Evolutionary conservation across 2,797 vertebrate genomes (phyloP), one percentile per base, ranked within the genome.

Genomic region (Galaxias olidus): DNA sequence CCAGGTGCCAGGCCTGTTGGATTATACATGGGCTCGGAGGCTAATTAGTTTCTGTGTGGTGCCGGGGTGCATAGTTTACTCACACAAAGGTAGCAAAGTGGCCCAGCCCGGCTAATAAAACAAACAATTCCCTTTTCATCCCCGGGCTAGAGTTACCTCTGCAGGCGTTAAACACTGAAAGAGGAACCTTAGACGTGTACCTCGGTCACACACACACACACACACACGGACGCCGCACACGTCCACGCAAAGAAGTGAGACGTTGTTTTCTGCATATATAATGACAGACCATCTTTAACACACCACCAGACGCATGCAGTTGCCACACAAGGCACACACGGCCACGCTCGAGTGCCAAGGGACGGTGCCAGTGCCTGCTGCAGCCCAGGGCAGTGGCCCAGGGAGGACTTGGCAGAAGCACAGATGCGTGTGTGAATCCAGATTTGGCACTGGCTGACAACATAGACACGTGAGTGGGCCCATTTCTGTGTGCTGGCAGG

Each of bases 41-140:
- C 56, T 73, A 75, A 75, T 71, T 73, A 69, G 65, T 46, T 62
- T 10, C 54, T 68, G 53, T 68, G 66, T 61, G 64, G 63, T 62
- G 67, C 45, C 30, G 43, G 45, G 60, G 75, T 77, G 63, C 6
- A 6, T 69, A n/a, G 58, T 73, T 71, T 73, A 75, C 75, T 42
- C 30, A 72, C 70, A 63, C 79, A 78, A 73, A 67, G 62, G 66
- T 41, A 44, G 65, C 43, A 49, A 54, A 63, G 55, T 53, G 68
- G 48, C 62, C 63, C 55, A 15, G 55, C 14, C 41, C 55, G 0
- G 12, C 15, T 14, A 9, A 17, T n/a, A n/a, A 15, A 9, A 58
- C 8, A 57, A 13, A 42, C 30, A 10, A 13, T 10, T 9, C 15
- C n/a, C 41, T 11, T 18, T 40, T 43, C 55, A 42, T 42, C 40